These are phyloP conservation scores for Daubentonia madagascariensis DNA, from an alignment of 2,113 vertebrate genomes.

Conservation along the genomic window DNA sequence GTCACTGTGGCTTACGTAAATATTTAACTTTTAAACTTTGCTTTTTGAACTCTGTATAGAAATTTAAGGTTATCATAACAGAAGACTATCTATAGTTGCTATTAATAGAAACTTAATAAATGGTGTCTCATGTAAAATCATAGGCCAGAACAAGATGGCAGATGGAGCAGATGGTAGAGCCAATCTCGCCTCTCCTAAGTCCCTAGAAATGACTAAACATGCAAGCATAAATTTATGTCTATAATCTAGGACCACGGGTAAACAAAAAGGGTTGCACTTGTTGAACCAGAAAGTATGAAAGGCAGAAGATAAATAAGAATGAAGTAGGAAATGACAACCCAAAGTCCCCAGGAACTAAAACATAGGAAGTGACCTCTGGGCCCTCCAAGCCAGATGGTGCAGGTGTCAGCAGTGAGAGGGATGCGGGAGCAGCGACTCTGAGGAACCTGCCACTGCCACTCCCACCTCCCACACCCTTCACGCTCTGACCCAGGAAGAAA, in stretches of 20 bases:
- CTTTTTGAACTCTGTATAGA: conserved; percentile 34
- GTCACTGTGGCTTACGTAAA: background rate
- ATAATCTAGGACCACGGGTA: background rate
- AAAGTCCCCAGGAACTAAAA: background rate
- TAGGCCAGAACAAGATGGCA: background rate
- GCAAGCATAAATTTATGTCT: background rate
- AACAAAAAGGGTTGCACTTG: background rate
- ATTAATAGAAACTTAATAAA: conserved; percentile 27
- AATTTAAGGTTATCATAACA: conserved; percentile 26
- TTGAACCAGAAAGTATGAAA: background rate
- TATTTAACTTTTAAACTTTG: conserved; percentile 55
- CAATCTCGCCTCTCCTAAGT: background rate
- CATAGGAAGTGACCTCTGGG: background rate
- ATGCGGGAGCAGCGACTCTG: background rate
- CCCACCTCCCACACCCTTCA: background rate
- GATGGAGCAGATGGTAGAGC: background rate
- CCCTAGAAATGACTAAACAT: background rate
- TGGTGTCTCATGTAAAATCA: background rate
- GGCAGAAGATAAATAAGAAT: background rate
- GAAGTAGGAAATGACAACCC: background rate
- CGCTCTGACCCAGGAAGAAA: background rate
- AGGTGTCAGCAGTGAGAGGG: background rate
- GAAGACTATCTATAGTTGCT: background rate
- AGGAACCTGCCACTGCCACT: background rate
- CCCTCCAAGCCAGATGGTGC: background rate